A percentile compares a stretch with the other conserved stretches of the same genome.
These are phyloP conservation scores for Hesperophylax magnus DNA, from an alignment of 1,140 invertebrate species.

Conservation along the genomic window DNA sequence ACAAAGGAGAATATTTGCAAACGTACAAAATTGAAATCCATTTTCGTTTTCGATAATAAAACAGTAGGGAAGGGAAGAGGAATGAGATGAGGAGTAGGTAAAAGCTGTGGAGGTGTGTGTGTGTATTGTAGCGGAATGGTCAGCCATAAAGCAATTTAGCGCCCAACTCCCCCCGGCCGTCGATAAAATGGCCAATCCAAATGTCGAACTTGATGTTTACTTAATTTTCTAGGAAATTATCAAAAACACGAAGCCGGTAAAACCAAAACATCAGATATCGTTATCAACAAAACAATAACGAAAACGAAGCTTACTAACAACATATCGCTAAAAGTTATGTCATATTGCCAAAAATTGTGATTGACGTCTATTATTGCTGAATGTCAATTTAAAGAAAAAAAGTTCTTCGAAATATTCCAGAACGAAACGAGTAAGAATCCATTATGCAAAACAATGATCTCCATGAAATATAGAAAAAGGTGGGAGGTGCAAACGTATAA, in stretches of 20 bases:
- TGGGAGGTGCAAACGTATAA: constrained; percentile 45
- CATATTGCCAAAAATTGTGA: constrained; percentile 48
- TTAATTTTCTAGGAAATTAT: constrained; percentile 1
- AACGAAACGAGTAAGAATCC: constrained; percentile 21
- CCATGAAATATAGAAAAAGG: constrained; percentile 37
- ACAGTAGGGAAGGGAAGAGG: no score
- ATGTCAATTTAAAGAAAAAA: constrained; percentile 33
- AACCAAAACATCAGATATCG: constrained; percentile 30
- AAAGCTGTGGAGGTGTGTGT: no score
- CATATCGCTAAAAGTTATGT: constrained; percentile 42
- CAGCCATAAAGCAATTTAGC: constrained; percentile 45
- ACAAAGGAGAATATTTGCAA: no score
- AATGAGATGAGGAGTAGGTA: no score
- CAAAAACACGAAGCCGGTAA: constrained; percentile 4
- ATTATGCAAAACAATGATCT: constrained; percentile 23
- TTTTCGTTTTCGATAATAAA: no score
- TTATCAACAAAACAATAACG: constrained; percentile 41
- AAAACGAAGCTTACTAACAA: constrained; percentile 32
- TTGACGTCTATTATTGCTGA: constrained; percentile 39
- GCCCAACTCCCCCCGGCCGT: constrained; percentile 69
- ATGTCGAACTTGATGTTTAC: constrained; percentile 27
- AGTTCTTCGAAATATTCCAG: constrained; percentile 7
- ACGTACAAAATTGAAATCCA: no score
- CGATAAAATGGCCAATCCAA: constrained; percentile 70
- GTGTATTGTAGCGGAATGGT: constrained; percentile 22